Evolutionary conservation across 1,140 invertebrate genomes (phyloP), one percentile per base, ranked within the genome.

Genomic region (Trichomalopsis sarcophagae): DNA sequence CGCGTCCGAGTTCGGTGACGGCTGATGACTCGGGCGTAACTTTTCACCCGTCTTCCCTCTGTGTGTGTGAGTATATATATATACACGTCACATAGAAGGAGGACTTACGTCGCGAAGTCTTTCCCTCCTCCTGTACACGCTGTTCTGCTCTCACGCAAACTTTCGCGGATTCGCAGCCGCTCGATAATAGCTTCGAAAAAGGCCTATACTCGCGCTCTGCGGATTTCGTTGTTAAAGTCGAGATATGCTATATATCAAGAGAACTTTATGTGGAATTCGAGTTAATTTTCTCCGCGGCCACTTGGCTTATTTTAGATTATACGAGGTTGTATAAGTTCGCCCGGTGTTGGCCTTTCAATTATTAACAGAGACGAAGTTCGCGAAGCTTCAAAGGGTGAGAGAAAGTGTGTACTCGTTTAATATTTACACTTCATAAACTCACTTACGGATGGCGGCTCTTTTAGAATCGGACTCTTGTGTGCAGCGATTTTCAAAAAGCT

Each of bases 1-100:
- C 30, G 13, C 27, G 74, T 76, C 30, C 74, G 55, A 83, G 55
- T 83, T 83, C 1, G 23, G 17, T 69, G 75, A 83, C 74, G 68
- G 74, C 55, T 62, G 55, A 75, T 77, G 36, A 83, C 62, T 44
- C 36, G 40, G 2, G 17, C 21, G 17, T 3, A 69, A 77, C 11
- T 44, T 47, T 33, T 14, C 81, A 21, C 40, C 36, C 17, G 3
- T 17, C 40, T 50, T 71, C 79, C 9, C 40, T 44, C 40, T 44
- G 0, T 40, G 7, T 40, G 36, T 40, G 7, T 40, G 14, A 1
- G 1, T 50, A 17, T 17, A 55, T 21, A 55, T 55, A 55, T 55
- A 17, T 17, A 17, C 14, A 17, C 2, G 17, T 55, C 17, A 55
- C 17, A 55, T 36, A 36, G 33, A 5, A 3, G 33, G 13, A 11